These are phyloP conservation scores for Syngnathus typhle DNA, from an alignment of 2,113 vertebrate species.

Conservation along the genomic window DNA sequence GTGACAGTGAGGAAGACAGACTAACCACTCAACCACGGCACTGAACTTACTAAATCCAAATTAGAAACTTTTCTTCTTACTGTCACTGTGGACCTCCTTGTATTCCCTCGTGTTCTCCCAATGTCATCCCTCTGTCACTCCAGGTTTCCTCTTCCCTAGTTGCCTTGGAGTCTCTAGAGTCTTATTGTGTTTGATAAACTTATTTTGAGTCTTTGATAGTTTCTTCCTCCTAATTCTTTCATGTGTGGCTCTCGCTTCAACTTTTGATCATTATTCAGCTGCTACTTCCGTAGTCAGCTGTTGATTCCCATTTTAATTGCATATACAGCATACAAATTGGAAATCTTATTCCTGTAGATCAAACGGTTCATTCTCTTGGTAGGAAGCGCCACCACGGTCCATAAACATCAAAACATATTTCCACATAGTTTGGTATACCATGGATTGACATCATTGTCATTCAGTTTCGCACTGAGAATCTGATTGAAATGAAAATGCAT, in stretches of 20 bases:
- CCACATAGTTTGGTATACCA: background rate
- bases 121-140: background rate
- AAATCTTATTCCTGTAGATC: conserved; percentile 3
- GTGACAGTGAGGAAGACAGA: too few relatives aligned
- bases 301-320: background rate
- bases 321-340: background rate
- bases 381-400: conserved; percentile 17
- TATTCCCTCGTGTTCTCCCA: background rate
- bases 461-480: background rate
- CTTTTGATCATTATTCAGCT: background rate
- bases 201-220: background rate
- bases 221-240: background rate
- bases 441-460: background rate
- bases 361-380: conserved; percentile 16
- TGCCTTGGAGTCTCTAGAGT: background rate
- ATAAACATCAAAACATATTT: conserved; percentile 27
- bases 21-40: background rate
- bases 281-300: background rate
- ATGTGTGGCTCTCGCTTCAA: background rate
- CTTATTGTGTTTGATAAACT: background rate
- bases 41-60: background rate
- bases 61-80: background rate
- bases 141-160: background rate
- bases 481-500: background rate
- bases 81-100: background rate